Evolutionary conservation across 2,888 invertebrate genomes (phyloP), one percentile per base, ranked within the genome.

Genomic region (Aporophyla nigra): DNA sequence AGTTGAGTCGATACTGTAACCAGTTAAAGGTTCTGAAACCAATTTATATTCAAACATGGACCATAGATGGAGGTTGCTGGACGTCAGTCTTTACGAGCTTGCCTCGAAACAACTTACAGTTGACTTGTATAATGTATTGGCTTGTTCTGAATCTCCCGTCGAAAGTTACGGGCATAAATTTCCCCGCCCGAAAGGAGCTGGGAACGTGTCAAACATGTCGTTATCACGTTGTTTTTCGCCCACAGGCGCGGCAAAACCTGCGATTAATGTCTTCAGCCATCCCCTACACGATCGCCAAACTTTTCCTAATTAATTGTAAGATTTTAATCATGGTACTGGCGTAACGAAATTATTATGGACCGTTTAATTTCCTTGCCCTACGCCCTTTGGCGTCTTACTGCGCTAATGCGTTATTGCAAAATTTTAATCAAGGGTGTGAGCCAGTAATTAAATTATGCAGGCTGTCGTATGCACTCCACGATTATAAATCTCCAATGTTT

Each of bases 401-500:
- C 91, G 87, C 84, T 95, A 95, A 95, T 95, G 95, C 94, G 93
- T 95, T 94, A 95, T 94, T 94, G 94, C 95, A 92, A 95, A 95
- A 95, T 96, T 96, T 96, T 96, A 96, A 96, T 96, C 95, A 96
- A 95, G 96, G 96, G 96, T 93, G 95, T 96, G 93, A 94, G 93
- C 89, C 90, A 91, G 93, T 95, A 95, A 96, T 96, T 96, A 95
- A 96, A 96, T 96, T 96, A 96, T 96, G 96, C 96, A 96, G 92
- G 91, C 95, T 96, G 96, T 96, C 96, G 94, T 94, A 95, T 96
- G 96, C 96, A 96, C 94, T 95, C 94, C 85, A 89, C 86, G 90
- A 91, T 92, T 93, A 94, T 96, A 95, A 96, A 96, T 96, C 95
- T 93, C 87, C 82, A 69, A 83, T 88, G 92, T 94, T 95, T 95